Conservation (phyloP, 1,140 invertebrate genomes). For the Aphaenogaster floridana region DNA sequence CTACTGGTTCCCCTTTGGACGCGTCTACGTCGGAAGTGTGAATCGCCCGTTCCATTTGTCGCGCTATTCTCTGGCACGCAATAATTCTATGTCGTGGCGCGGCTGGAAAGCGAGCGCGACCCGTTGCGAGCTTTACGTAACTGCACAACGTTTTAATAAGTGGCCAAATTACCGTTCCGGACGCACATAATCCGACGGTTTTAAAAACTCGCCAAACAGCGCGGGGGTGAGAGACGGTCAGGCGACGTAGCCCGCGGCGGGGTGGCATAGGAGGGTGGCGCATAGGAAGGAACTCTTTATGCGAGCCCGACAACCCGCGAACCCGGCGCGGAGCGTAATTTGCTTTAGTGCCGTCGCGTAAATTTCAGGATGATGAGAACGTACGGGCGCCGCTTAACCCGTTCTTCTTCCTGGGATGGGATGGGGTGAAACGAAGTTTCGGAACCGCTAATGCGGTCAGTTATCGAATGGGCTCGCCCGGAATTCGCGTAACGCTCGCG, state of each 20-base stretch:
- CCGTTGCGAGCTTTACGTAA: constrained; percentile 15
- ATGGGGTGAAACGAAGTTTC: constrained; percentile 41
- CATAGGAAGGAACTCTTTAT: constrained; percentile 54
- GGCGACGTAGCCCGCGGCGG: constrained; percentile 46
- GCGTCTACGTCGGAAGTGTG: constrained; percentile 35
- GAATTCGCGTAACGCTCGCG: constrained; percentile 55
- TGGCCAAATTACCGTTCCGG: constrained; percentile 63
- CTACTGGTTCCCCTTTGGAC: neutral
- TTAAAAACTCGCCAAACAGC: constrained; percentile 58
- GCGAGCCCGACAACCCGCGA: constrained; percentile 35
- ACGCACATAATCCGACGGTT: constrained; percentile 61
- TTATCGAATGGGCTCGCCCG: constrained; percentile 52
- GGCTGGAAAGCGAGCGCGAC: constrained; percentile 6
- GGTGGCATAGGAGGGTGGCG: neutral
- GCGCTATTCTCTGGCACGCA: constrained; percentile 34
- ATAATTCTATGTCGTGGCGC: constrained; percentile 35
- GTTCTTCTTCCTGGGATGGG: neutral
- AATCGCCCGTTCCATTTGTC: constrained; percentile 50
- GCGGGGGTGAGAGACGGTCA: neutral
- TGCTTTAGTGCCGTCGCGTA: constrained; percentile 72
- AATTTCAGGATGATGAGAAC: constrained; percentile 75
- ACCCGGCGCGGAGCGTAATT: constrained; percentile 69
- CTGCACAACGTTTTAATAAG: constrained; percentile 57
- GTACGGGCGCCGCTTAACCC: constrained; percentile 71
- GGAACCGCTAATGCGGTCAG: constrained; percentile 67